Conservation (phyloP, 2,113 vertebrate genomes). For the Spheniscus mendiculus region DNA sequence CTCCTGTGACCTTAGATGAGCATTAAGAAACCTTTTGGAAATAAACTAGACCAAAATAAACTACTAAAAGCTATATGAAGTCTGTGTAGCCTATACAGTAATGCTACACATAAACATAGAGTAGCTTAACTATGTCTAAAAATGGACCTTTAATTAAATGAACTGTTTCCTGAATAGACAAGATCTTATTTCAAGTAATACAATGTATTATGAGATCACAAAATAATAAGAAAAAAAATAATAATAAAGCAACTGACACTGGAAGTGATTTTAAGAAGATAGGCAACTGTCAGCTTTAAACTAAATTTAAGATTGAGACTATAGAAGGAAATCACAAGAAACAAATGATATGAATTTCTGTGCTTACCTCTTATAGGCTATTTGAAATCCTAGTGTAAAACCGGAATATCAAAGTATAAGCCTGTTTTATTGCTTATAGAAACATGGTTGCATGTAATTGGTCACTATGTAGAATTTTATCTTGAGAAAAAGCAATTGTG, state of each 20-base stretch:
- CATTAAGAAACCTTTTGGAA: background rate
- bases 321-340: background rate
- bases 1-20: background rate
- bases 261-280: background rate
- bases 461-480: background rate
- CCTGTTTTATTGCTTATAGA: background rate
- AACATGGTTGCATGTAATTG: background rate
- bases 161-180: background rate
- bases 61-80: background rate
- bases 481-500: background rate
- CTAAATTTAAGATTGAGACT: background rate
- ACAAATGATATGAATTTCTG: background rate
- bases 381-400: background rate
- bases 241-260: background rate
- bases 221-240: background rate
- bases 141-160: background rate
- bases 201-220: rapidly evolving
- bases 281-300: background rate
- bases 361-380: background rate
- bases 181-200: background rate
- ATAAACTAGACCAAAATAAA: background rate
- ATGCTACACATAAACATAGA: background rate
- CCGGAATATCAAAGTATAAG: background rate
- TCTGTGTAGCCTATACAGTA: background rate
- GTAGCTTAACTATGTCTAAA: background rate